Evolutionary conservation across 2,888 invertebrate species (phyloP).

Genomic region (Eilema griseolum): DNA sequence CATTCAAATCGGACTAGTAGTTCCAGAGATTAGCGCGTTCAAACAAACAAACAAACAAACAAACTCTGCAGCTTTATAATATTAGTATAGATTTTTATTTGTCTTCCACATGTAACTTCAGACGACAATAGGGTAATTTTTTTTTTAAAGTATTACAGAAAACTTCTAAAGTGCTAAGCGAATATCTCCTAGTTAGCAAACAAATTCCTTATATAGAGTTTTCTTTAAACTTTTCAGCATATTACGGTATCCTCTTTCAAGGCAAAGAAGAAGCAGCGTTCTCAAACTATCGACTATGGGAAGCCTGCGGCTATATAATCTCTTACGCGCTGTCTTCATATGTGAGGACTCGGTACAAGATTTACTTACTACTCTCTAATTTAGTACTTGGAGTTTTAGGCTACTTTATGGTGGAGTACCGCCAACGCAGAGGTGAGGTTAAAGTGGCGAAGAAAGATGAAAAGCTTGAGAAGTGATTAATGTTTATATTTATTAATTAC

Average conservation of each 20-base stretch:
- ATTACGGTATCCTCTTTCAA: conserved; percentile 88
- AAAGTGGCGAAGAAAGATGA: neutral
- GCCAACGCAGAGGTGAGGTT: neutral
- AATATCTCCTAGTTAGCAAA: too few relatives aligned
- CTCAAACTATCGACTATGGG: conserved; percentile 89
- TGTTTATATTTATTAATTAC: neutral
- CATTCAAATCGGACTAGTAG: too few relatives aligned
- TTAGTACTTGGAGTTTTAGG: conserved; percentile 80
- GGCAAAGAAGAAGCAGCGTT: conserved; percentile 88
- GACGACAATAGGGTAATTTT: too few relatives aligned
- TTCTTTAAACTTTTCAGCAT: conserved; percentile 61
- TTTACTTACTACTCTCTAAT: conserved; percentile 76
- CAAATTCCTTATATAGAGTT: too few relatives aligned
- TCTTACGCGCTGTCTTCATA: conserved; percentile 85
- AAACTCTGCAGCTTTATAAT: too few relatives aligned
- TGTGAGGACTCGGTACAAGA: conserved; percentile 79
- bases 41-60: too few relatives aligned
- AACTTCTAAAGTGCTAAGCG: too few relatives aligned
- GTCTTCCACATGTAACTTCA: too few relatives aligned
- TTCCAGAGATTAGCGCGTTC: too few relatives aligned
- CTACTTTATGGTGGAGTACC: conserved; percentile 75
- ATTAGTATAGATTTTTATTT: too few relatives aligned
- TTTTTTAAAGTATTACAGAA: too few relatives aligned
- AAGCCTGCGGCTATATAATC: conserved; percentile 88
- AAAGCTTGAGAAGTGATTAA: neutral